These are phyloP conservation scores for Erebia palarica DNA, from an alignment of 2,888 invertebrate genomes.

Conservation along the genomic window DNA sequence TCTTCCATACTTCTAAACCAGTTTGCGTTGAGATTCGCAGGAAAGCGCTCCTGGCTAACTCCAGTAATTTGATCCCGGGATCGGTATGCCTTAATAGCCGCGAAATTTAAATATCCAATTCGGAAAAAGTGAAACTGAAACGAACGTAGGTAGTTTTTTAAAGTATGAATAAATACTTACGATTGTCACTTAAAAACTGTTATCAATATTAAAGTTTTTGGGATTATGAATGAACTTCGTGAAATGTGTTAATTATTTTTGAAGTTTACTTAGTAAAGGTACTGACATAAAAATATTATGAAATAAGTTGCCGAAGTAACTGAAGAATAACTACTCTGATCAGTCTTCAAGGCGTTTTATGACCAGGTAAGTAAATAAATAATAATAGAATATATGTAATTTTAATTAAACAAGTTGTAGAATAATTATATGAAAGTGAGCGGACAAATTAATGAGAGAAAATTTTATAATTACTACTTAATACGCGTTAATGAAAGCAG, in stretches of 20 bases:
- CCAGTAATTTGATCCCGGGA: constrained; percentile 24
- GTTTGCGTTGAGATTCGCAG: constrained; percentile 38
- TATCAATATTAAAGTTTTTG: background rate
- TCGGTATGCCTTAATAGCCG: constrained; percentile 17
- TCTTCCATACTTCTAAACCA: constrained; percentile 33
- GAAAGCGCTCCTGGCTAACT: constrained; percentile 35
- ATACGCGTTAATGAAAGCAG: too few relatives aligned
- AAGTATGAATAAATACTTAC: background rate
- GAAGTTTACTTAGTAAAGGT: background rate
- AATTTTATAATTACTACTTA: too few relatives aligned
- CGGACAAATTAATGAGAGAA: too few relatives aligned
- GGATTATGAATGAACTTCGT: background rate
- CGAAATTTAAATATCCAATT: constrained; percentile 12
- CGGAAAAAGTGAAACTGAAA: background rate
- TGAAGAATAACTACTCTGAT: background rate
- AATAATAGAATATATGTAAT: background rate
- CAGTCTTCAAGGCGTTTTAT: background rate
- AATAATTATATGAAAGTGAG: too few relatives aligned
- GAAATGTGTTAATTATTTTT: background rate
- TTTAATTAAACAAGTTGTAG: too few relatives aligned
- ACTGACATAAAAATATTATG: background rate
- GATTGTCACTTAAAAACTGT: background rate
- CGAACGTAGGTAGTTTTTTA: background rate
- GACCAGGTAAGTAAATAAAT: background rate
- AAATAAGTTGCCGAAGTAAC: background rate